Conservation (phyloP, 2,888 invertebrate species). For the Xestia sexstrigata region DNA sequence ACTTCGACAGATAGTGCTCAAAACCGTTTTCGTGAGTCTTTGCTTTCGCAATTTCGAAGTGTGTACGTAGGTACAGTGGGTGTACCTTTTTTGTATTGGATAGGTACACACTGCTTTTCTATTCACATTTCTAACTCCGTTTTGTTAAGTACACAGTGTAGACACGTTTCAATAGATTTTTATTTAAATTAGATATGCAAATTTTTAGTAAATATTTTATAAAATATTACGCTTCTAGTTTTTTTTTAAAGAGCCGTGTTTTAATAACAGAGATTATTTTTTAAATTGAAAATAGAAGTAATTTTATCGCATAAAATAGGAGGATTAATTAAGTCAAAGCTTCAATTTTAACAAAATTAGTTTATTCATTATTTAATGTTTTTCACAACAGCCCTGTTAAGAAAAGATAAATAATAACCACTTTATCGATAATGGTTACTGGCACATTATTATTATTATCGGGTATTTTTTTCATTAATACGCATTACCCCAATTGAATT, state of each 20-base stretch:
- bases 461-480: not conserved
- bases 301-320: not conserved
- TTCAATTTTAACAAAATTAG: not conserved
- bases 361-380: not conserved
- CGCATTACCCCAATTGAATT: too few species aligned
- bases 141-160: not conserved
- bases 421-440: not conserved
- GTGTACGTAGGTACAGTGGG: slow-evolving; percentile 36
- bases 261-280: not conserved
- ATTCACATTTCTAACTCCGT: not conserved
- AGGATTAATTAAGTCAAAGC: not conserved
- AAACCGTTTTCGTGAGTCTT: slow-evolving; percentile 75
- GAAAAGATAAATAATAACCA: not conserved
- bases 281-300: slow-evolving; percentile 12
- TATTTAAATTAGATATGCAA: not conserved
- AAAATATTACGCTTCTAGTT: slow-evolving; percentile 5
- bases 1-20: slow-evolving; percentile 80
- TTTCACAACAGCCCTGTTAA: not conserved
- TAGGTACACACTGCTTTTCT: slow-evolving; percentile 1
- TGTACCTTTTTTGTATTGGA: slow-evolving; percentile 10
- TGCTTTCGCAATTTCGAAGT: slow-evolving; percentile 66
- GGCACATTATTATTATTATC: not conserved
- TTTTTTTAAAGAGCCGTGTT: not conserved
- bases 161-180: slow-evolving; percentile 2
- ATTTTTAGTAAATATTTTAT: not conserved